phyloP scores from a whole-genome alignment of 1,140 invertebrate genomes.

The Dendroctonus valens region DNA sequence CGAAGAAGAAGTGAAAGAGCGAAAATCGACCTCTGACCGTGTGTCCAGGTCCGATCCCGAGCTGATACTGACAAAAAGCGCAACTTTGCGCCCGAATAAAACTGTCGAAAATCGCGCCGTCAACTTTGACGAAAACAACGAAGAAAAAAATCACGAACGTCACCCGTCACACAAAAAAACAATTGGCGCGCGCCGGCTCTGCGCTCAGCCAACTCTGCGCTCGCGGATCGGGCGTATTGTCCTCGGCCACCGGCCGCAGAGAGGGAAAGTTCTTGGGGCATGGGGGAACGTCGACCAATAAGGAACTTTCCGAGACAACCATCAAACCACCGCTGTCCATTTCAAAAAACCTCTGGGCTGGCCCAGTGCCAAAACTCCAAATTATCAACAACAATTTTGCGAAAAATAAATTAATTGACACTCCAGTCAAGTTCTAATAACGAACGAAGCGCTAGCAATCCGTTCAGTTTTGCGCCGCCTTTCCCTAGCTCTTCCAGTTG shows the following conservation, averaged over 20 bases:
- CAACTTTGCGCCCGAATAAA: too few relatives aligned
- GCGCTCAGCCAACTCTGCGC: constrained; percentile 19
- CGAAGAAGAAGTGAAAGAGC: background rate
- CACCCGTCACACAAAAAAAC: constrained; percentile 12
- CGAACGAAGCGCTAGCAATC: background rate
- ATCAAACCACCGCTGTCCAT: too few relatives aligned
- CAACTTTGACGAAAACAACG: constrained; percentile 2
- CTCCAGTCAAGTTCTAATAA: too few relatives aligned
- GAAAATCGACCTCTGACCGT: constrained; percentile 12
- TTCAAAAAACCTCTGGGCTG: too few relatives aligned
- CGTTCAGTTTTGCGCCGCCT: background rate
- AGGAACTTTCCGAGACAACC: too few relatives aligned
- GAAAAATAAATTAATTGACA: too few relatives aligned
- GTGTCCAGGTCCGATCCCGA: constrained; percentile 16
- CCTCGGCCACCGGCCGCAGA: constrained; percentile 9
- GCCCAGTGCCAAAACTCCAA: too few relatives aligned
- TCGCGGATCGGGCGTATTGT: constrained; percentile 13
- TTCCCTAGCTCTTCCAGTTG: constrained; percentile 5
- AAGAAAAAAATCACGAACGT: constrained; percentile 14
- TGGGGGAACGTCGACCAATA: background rate
- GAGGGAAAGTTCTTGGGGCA: constrained; percentile 21
- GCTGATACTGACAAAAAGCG: constrained; percentile 13
- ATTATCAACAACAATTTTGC: too few relatives aligned
- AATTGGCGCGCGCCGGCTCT: constrained; percentile 19
- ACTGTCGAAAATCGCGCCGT: too few relatives aligned